Evolutionary conservation across 1,140 invertebrate species (phyloP).

Genomic region (Paraescarpia echinospica): DNA sequence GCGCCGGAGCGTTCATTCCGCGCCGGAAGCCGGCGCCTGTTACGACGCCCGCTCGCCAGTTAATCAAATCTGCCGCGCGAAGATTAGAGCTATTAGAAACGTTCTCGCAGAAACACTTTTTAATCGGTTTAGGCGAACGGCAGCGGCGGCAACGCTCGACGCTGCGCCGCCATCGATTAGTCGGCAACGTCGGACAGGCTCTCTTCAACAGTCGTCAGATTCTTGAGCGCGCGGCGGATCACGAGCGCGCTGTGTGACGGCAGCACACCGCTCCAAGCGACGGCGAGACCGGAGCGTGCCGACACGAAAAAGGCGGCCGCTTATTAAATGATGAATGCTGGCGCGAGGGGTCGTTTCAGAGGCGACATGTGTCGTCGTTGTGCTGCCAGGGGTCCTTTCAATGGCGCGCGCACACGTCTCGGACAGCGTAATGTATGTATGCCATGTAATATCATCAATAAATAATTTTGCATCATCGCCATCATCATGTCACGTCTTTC

Average conservation of each 20-base stretch:
- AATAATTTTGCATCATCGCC: too few relatives aligned
- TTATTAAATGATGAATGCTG: background rate
- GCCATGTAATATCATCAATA: too few relatives aligned
- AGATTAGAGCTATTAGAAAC: conserved; percentile 6
- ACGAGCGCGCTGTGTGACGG: background rate
- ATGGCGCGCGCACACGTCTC: too few relatives aligned
- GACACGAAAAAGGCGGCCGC: conserved; percentile 2
- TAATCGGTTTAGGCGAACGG: background rate
- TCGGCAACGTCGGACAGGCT: background rate
- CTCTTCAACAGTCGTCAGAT: background rate
- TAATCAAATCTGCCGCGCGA: background rate
- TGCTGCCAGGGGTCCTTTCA: background rate
- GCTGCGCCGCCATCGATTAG: background rate
- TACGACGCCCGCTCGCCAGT: background rate
- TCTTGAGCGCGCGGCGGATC: background rate
- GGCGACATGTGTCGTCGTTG: too few relatives aligned
- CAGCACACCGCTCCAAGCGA: background rate
- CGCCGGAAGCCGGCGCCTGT: background rate
- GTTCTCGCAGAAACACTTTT: conserved; percentile 5
- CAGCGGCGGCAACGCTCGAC: background rate
- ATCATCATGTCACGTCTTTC: too few relatives aligned
- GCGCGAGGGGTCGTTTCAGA: background rate
- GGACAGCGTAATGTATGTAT: too few relatives aligned
- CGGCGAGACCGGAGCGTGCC: background rate
- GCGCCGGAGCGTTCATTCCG: background rate